Conservation (phyloP, 2,888 invertebrate genomes). For the Epirrhoe alternata region DNA sequence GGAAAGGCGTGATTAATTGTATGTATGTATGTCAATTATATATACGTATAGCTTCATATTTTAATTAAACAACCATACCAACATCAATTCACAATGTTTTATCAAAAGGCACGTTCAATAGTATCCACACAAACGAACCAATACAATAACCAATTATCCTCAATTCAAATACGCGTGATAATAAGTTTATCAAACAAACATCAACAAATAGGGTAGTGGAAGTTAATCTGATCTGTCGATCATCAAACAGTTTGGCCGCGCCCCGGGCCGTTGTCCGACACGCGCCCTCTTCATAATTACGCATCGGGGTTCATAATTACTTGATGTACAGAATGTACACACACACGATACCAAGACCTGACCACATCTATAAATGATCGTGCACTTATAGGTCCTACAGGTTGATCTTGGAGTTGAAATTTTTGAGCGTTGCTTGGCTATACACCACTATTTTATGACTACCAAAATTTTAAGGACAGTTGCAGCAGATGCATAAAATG, state of each 20-base stretch:
- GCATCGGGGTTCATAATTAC: conserved; percentile 13
- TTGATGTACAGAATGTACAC: neutral
- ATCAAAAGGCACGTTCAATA: conserved; percentile 11
- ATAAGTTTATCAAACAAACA: conserved; percentile 38
- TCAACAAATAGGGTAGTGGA: conserved; percentile 39
- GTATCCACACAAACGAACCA: conserved; percentile 18
- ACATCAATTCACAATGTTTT: conserved; percentile 12
- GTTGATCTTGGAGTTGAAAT: too few relatives aligned
- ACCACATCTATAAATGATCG: too few relatives aligned
- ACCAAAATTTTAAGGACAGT: too few relatives aligned
- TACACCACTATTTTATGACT: too few relatives aligned
- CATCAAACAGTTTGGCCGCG: conserved; percentile 50
- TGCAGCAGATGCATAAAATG: too few relatives aligned
- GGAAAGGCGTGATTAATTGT: too few relatives aligned
- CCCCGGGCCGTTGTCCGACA: conserved; percentile 35
- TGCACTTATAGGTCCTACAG: too few relatives aligned
- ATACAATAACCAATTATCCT: conserved; percentile 34
- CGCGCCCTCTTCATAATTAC: conserved; percentile 44
- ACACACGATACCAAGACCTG: too few relatives aligned
- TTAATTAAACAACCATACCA: conserved; percentile 15
- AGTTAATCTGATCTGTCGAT: conserved; percentile 51
- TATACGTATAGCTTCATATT: neutral
- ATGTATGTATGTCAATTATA: neutral
- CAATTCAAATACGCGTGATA: conserved; percentile 37
- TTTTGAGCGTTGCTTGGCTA: too few relatives aligned